These are phyloP conservation scores for Bugulina stolonifera DNA, from an alignment of 2,888 invertebrate species.

Conservation along the genomic window DNA sequence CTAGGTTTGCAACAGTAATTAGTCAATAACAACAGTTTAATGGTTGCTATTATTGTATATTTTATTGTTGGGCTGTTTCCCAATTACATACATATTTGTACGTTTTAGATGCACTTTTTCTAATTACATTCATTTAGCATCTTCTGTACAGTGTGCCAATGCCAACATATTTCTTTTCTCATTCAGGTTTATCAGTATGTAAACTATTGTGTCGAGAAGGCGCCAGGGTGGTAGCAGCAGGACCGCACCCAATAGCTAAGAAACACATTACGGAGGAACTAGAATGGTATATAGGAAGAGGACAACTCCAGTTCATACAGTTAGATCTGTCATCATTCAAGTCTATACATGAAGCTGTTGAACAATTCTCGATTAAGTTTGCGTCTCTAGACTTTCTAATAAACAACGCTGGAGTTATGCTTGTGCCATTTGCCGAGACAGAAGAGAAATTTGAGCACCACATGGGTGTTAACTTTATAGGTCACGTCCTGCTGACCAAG, in stretches of 20 bases:
- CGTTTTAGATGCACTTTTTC: no score
- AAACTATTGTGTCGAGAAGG: background rate
- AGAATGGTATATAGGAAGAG: background rate
- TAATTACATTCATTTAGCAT: no score
- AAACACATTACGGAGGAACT: background rate
- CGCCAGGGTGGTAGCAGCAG: background rate
- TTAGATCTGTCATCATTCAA: background rate
- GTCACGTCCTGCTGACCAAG: background rate
- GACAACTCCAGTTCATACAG: background rate
- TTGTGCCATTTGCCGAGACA: background rate
- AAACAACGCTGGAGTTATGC: constrained; percentile 16
- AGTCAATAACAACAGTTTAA: no score
- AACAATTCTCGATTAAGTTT: background rate
- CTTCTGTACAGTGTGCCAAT: no score
- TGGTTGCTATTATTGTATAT: no score
- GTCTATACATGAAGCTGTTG: background rate
- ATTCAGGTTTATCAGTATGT: background rate
- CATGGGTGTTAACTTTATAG: constrained; percentile 18
- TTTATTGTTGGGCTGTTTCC: no score
- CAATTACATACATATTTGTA: no score
- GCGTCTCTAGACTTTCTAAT: background rate
- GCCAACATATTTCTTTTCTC: no score
- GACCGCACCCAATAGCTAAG: background rate
- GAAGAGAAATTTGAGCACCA: background rate
- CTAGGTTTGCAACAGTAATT: no score